Percentiles rank a stretch among this genome's conserved stretches.
phyloP scores from a whole-genome alignment of 2,113 vertebrate species.

The Larimichthys polyactis region DNA sequence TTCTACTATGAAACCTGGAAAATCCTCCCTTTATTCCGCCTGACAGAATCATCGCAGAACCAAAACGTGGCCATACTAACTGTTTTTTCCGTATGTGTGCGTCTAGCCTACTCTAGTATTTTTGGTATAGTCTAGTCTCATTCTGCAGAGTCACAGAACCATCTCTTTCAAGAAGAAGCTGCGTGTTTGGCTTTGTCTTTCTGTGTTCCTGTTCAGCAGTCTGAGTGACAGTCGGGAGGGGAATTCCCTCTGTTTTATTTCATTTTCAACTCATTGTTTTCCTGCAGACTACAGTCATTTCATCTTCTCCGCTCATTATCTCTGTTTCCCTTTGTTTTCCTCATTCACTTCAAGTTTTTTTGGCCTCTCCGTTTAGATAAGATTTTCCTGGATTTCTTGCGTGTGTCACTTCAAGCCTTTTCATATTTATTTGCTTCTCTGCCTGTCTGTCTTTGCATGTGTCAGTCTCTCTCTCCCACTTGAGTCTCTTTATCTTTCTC shows the following conservation, averaged over 20 bases:
- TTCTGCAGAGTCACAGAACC: slow-evolving; percentile 9
- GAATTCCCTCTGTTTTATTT: slow-evolving; percentile 45
- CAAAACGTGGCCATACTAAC: neutral
- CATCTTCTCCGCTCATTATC: slow-evolving; percentile 46
- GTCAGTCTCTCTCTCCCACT: slow-evolving; percentile 36
- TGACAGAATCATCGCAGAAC: neutral
- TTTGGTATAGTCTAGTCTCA: slow-evolving; percentile 8
- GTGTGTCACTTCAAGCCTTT: neutral
- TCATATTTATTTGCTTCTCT: slow-evolving; percentile 22
- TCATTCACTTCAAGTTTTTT: slow-evolving; percentile 10
- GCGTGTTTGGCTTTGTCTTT: slow-evolving; percentile 15
- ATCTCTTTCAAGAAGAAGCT: neutral
- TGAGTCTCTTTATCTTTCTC: slow-evolving; percentile 63
- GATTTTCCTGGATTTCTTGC: neutral
- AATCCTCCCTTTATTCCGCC: neutral
- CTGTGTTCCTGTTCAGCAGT: neutral
- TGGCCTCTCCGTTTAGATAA: neutral
- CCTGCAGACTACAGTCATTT: slow-evolving; percentile 14
- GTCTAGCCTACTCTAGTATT: neutral
- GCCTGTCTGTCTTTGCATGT: slow-evolving; percentile 9
- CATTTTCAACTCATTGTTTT: slow-evolving; percentile 41
- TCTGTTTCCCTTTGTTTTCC: slow-evolving; percentile 16
- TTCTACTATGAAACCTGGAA: neutral
- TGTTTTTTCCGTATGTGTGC: neutral
- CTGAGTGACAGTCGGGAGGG: slow-evolving; percentile 9